These are phyloP conservation scores for Diorhabda elongata DNA, from an alignment of 1,140 invertebrate species.

Conservation along the genomic window DNA sequence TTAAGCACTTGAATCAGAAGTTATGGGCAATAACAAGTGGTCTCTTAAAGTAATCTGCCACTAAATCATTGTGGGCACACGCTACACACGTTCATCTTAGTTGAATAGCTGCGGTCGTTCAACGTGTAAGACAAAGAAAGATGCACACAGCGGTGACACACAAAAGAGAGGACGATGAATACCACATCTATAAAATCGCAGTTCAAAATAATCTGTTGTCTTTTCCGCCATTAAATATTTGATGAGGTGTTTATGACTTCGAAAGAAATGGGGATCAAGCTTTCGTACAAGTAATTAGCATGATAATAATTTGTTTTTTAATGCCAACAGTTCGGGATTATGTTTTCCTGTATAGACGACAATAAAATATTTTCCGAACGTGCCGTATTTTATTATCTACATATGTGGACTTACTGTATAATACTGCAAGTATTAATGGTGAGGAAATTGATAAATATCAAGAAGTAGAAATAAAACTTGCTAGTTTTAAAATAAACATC, in stretches of 20 bases:
- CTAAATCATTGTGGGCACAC: constrained; percentile 44
- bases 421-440: too few species aligned
- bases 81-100: constrained; percentile 33
- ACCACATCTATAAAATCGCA: constrained; percentile 41
- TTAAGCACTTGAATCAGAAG: constrained; percentile 44
- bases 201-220: constrained; percentile 42
- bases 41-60: constrained; percentile 47
- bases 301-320: too few species aligned
- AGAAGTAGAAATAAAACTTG: too few species aligned
- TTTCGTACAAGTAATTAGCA: too few species aligned
- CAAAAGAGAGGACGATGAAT: constrained; percentile 28
- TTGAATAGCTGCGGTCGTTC: constrained; percentile 16
- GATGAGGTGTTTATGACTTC: neutral
- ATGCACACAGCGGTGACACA: constrained; percentile 21
- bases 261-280: neutral
- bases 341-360: too few species aligned
- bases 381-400: too few species aligned
- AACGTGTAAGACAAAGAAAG: constrained; percentile 21
- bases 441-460: too few species aligned
- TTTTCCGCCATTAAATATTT: constrained; percentile 23
- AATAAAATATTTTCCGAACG: too few species aligned
- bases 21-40: constrained; percentile 49
- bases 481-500: too few species aligned
- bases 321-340: too few species aligned
- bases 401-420: too few species aligned